Evolutionary conservation across 2,888 invertebrate genomes (phyloP), one percentile per base, ranked within the genome.

Genomic region (Campoplex capitator): DNA sequence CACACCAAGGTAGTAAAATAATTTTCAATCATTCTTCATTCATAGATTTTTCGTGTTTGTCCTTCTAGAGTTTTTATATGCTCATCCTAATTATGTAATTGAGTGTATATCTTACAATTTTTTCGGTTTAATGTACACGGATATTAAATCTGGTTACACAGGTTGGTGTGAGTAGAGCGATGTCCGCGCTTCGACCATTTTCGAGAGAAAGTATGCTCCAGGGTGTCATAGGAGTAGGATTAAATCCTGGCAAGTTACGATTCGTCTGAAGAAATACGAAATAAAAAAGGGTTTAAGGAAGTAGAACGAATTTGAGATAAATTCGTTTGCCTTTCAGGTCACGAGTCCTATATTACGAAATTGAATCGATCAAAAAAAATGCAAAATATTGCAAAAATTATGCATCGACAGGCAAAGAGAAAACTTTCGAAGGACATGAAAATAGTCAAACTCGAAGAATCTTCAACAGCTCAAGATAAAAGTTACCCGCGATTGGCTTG

Each of bases 111-210:
- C 2, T 11, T 2, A 45, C 11, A 2, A 45, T 45, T 11, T 45
- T 1, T 13, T 45, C 13, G 9, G 9, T 42, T 56, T 8, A 56
- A 56, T 74, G 76, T 35, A 74, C n/a, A 73, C 35, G 51, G 54
- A 73, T 35, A n/a, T 32, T 28, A 3, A 8, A n/a, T 51, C 62
- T 81, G 23, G 81, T 80, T 87, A 77, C 65, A 54, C 67, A 94
- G 94, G 90, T 97, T 77, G 97, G 97, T 0, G 95, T 97, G 0
- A 97, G 97, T 0, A 95, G 97, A 71, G 97, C 97, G 0, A 95
- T 97, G 74, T 97, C 97, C 0, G 97, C 97, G 0, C 94, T 97
- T 65, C 96, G 96, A 0, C 96, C 97, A 0, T 95, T 96, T 88
- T 95, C 96, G 78, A 94, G 94, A 78, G 94, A 95, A 16, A 88